A percentile compares a stretch with the other conserved stretches of the same genome.
These are phyloP conservation scores for Metallyticus violacea DNA, from an alignment of 2,888 invertebrate species.

Conservation along the genomic window DNA sequence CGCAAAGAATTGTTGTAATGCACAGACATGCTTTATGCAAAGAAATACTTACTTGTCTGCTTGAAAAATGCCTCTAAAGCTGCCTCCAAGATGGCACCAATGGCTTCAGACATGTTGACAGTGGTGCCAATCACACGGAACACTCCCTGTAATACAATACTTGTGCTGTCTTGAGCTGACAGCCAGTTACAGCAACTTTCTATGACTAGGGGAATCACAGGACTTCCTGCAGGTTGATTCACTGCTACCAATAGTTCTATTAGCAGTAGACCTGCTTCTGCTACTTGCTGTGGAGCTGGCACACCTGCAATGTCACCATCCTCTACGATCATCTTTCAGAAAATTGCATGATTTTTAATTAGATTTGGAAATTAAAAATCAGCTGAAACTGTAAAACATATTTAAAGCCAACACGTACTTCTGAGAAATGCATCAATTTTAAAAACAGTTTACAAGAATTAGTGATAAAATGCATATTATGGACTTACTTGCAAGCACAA, in stretches of 20 bases:
- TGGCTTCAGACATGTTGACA: conserved; percentile 49
- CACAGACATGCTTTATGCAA: not conserved
- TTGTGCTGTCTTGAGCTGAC: conserved; percentile 48
- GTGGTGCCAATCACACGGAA: conserved; percentile 49
- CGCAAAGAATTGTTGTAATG: conserved; percentile 9
- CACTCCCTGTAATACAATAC: conserved; percentile 50
- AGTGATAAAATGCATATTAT: no score
- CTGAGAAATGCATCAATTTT: no score
- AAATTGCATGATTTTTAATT: no score
- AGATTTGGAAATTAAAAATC: no score
- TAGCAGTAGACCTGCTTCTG: conserved; percentile 52
- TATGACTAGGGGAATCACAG: conserved; percentile 40
- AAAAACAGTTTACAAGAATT: no score
- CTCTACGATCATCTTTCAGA: no score
- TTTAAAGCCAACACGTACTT: no score
- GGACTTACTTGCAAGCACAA: conserved; percentile 47
- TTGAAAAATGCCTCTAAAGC: conserved; percentile 55
- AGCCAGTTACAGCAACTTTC: conserved; percentile 50
- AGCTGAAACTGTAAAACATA: no score
- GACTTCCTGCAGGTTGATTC: conserved; percentile 46
- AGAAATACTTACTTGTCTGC: conserved; percentile 48
- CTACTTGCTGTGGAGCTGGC: conserved; percentile 45
- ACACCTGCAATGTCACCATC: conserved; percentile 45
- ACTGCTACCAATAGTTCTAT: conserved; percentile 52
- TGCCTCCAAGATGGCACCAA: conserved; percentile 54